Evolutionary conservation across 2,888 invertebrate species (phyloP).

Genomic region (Barypeithes pellucidus): DNA sequence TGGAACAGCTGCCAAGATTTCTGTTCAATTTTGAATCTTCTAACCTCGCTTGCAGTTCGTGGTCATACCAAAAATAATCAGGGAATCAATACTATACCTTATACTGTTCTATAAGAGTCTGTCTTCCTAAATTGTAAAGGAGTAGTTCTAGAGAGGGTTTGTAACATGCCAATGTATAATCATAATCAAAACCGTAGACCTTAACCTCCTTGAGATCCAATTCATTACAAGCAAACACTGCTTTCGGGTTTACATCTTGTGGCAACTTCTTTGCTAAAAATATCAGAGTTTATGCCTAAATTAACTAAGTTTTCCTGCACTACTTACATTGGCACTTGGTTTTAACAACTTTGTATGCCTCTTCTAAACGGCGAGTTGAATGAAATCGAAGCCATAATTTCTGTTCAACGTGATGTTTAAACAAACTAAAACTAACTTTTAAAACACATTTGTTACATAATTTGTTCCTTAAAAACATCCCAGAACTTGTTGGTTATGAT

Average conservation of each 20-base stretch:
- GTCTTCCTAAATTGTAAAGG: constrained; percentile 91
- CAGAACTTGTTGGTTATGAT: constrained; percentile 40
- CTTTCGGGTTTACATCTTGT: constrained; percentile 87
- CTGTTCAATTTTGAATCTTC: background rate
- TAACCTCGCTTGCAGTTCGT: constrained; percentile 16
- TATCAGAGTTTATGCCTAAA: background rate
- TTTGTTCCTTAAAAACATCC: constrained; percentile 47
- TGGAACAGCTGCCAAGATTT: background rate
- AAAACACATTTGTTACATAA: constrained; percentile 50
- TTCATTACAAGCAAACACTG: constrained; percentile 98
- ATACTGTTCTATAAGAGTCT: constrained; percentile 88
- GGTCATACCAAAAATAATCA: constrained; percentile 22
- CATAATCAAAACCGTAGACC: constrained; percentile 98
- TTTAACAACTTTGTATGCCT: constrained; percentile 79
- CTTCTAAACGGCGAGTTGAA: constrained; percentile 66
- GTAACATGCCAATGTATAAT: constrained; percentile 97
- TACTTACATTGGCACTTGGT: constrained; percentile 83
- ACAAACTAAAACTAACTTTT: constrained; percentile 32
- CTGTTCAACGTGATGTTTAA: constrained; percentile 29
- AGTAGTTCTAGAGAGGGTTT: constrained; percentile 91
- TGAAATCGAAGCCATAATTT: constrained; percentile 56
- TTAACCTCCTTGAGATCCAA: constrained; percentile 91
- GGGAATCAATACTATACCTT: constrained; percentile 76
- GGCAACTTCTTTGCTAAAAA: constrained; percentile 88
- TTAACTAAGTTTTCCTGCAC: background rate